phyloP scores from a whole-genome alignment of 92 coral and sea anemone species.

The Palythoa heliodiscus region DNA sequence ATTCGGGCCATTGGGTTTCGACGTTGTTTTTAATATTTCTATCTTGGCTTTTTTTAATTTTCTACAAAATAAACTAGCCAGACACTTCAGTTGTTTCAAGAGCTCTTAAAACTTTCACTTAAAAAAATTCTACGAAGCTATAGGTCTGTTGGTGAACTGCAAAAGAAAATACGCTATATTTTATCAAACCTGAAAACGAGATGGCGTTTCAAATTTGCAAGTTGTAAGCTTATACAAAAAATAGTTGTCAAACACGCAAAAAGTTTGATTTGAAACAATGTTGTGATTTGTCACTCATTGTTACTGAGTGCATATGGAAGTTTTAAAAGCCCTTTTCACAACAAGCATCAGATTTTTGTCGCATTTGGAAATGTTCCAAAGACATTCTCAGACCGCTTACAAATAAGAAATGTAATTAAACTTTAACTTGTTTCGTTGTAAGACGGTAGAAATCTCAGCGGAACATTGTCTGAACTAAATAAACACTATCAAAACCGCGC shows the following conservation, averaged over 20 bases:
- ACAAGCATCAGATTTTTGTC: constrained; percentile 8
- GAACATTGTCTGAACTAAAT: too few relatives aligned
- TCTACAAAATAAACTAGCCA: not conserved
- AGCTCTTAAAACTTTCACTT: not conserved
- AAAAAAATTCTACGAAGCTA: not conserved
- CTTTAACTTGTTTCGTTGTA: not conserved
- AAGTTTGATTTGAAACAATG: not conserved
- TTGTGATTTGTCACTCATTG: not conserved
- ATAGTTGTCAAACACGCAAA: not conserved
- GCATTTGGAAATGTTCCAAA: constrained; percentile 14
- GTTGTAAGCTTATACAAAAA: not conserved
- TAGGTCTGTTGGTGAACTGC: not conserved
- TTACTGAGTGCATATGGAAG: not conserved
- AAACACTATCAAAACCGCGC: too few relatives aligned
- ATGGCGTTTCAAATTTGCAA: not conserved
- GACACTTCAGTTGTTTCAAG: not conserved
- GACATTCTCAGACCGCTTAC: not conserved
- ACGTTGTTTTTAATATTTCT: not conserved
- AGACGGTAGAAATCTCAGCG: not conserved
- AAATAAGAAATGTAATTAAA: not conserved
- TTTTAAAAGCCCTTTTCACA: not conserved
- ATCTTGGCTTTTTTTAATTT: not conserved
- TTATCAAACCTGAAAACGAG: not conserved
- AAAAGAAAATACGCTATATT: not conserved
- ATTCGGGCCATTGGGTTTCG: not conserved